Conservation (phyloP, 2,113 vertebrate species). For the Sander lucioperca region DNA sequence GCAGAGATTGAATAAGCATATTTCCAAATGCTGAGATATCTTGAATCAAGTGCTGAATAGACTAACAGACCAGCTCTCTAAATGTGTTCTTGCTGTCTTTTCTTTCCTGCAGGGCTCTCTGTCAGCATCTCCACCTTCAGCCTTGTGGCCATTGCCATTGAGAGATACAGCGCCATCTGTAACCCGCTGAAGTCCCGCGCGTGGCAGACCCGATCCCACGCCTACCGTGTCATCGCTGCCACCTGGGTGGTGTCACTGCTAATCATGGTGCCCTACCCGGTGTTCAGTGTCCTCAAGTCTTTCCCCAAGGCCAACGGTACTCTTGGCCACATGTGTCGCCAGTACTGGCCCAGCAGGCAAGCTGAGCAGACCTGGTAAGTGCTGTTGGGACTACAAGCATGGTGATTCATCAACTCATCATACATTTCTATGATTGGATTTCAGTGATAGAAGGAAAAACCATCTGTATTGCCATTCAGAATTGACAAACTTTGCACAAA, state of each 20-base stretch:
- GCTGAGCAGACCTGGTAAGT: slow-evolving; percentile 91
- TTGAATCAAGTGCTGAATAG: background rate
- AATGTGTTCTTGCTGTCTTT: background rate
- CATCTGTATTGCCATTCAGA: background rate
- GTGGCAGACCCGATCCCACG: slow-evolving; percentile 96
- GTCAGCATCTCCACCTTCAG: slow-evolving; percentile 97
- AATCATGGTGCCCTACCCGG: slow-evolving; percentile 93
- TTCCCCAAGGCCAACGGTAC: slow-evolving; percentile 75
- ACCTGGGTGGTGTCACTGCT: slow-evolving; percentile 91
- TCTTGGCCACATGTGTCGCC: slow-evolving; percentile 85
- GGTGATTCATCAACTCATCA: background rate
- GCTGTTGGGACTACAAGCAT: background rate
- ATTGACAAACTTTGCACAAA: background rate
- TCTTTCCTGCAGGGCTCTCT: slow-evolving; percentile 86
- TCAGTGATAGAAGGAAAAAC: background rate
- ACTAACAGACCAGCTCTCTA: background rate
- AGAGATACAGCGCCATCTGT: slow-evolving; percentile 97
- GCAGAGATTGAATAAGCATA: background rate
- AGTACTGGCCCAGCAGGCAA: slow-evolving; percentile 86
- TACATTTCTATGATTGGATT: background rate
- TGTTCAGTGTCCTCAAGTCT: slow-evolving; percentile 84
- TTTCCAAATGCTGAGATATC: background rate
- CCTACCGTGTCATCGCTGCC: slow-evolving; percentile 90
- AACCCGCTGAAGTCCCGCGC: slow-evolving; percentile 93
- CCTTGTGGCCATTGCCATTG: slow-evolving; percentile 95